Evolutionary conservation across 2,797 vertebrate species (phyloP).

Genomic region (Helarctos malayanus): DNA sequence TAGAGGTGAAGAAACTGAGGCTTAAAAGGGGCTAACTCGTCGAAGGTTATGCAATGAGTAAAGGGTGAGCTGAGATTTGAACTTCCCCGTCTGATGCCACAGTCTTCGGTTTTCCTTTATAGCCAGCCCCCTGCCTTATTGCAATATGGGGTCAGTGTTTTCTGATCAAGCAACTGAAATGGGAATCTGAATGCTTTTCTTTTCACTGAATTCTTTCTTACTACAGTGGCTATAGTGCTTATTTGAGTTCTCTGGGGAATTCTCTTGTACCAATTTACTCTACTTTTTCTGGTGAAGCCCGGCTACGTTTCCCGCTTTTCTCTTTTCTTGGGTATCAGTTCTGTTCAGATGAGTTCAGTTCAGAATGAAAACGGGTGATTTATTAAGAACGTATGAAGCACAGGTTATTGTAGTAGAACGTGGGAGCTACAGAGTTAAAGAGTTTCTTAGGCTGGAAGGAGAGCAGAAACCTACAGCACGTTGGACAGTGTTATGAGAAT

Average conservation of each 20-base stretch:
- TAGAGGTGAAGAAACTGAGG: slow-evolving; percentile 1
- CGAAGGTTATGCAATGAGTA: neutral
- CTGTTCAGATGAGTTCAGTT: neutral
- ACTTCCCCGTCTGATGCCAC: neutral
- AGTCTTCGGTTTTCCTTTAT: neutral
- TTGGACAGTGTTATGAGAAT: neutral
- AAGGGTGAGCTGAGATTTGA: slow-evolving; percentile 25
- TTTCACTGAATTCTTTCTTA: slow-evolving; percentile 55
- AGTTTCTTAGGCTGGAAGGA: slow-evolving; percentile 42
- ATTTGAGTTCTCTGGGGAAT: neutral
- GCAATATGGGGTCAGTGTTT: neutral
- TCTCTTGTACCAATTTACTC: slow-evolving; percentile 26
- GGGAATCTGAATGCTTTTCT: slow-evolving; percentile 53
- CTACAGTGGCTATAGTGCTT: neutral
- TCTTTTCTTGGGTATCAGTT: slow-evolving; percentile 47
- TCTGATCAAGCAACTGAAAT: slow-evolving; percentile 26
- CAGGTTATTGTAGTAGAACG: neutral
- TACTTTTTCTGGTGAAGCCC: slow-evolving; percentile 40
- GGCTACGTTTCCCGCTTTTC: neutral
- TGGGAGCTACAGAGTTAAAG: neutral
- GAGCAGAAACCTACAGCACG: neutral
- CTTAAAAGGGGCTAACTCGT: slow-evolving; percentile 4
- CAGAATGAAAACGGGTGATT: slow-evolving; percentile 34
- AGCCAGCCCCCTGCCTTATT: neutral
- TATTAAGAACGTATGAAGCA: slow-evolving; percentile 8